phyloP scores from a whole-genome alignment of 2,797 vertebrate species.

The Danio choprae region DNA sequence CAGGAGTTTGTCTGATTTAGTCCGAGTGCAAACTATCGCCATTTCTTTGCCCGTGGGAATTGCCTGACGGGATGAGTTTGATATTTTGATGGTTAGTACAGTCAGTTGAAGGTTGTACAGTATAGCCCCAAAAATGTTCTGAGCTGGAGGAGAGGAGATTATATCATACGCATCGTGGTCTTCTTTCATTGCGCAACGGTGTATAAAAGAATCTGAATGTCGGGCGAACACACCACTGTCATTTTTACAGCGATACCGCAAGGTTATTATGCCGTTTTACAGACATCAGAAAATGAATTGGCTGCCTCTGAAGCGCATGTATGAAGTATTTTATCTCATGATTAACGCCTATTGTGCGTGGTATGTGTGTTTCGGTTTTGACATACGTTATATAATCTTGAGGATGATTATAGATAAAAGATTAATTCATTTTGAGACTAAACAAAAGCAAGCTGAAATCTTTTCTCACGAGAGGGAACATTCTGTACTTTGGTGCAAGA shows the following conservation, averaged over 20 bases:
- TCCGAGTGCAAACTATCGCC: slow-evolving; percentile 28
- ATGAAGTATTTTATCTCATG: neutral
- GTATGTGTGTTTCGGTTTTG: neutral
- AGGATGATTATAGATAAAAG: neutral
- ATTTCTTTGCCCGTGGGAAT: slow-evolving; percentile 17
- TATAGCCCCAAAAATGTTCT: neutral
- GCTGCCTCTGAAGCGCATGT: neutral
- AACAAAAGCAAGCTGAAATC: neutral
- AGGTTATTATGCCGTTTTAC: no score
- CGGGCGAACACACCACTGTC: neutral
- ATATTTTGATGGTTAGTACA: neutral
- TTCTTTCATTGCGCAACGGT: slow-evolving; percentile 13
- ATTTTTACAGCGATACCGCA: neutral
- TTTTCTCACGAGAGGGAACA: neutral
- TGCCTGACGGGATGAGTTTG: neutral
- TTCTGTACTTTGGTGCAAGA: neutral
- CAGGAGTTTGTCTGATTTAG: slow-evolving; percentile 15
- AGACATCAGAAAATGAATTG: neutral
- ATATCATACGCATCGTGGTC: neutral
- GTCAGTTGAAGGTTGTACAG: neutral
- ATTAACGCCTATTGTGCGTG: neutral
- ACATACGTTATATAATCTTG: neutral
- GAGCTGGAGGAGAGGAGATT: neutral
- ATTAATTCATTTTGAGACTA: neutral
- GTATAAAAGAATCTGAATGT: neutral